phyloP scores from a whole-genome alignment of 23 tunicate species.

The Ascidia mentula region DNA sequence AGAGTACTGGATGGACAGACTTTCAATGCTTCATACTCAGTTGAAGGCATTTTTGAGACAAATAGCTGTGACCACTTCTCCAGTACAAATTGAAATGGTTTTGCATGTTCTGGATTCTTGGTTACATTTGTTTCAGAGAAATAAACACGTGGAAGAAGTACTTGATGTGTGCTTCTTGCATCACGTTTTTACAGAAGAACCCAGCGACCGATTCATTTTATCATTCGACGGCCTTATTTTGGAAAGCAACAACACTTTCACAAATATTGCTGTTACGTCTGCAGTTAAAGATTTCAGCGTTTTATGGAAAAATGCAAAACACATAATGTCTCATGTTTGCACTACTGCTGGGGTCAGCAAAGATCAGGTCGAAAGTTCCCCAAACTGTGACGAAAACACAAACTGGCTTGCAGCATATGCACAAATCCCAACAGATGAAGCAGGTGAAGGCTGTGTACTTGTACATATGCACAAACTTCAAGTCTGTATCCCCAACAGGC shows the following conservation, averaged over 20 bases:
- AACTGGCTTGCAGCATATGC: conserved; percentile 40
- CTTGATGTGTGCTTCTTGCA: conserved; percentile 44
- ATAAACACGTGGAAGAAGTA: background rate
- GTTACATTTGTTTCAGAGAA: conserved; percentile 22
- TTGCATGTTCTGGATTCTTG: conserved; percentile 55
- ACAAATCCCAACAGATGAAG: conserved; percentile 6
- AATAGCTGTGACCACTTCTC: background rate
- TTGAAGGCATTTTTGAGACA: conserved; percentile 4
- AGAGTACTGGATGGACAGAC: conserved; percentile 36
- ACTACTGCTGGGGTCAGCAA: background rate
- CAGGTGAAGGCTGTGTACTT: conserved; percentile 24
- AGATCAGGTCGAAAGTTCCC: background rate
- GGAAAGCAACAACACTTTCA: conserved; percentile 30
- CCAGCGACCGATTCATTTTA: background rate
- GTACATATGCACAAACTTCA: conserved; percentile 19
- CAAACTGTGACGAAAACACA: conserved; percentile 32
- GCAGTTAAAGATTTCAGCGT: conserved; percentile 33
- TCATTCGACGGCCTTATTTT: conserved; percentile 7
- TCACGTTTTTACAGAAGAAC: background rate
- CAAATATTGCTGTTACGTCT: conserved; percentile 21
- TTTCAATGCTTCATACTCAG: conserved; percentile 37
- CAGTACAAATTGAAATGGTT: conserved; percentile 37
- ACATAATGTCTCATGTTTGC: conserved; percentile 9
- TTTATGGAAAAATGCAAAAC: conserved; percentile 7
- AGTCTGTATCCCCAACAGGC: conserved; percentile 14